phyloP scores from a whole-genome alignment of 2,888 invertebrate species.

The Ophioninae sp. region DNA sequence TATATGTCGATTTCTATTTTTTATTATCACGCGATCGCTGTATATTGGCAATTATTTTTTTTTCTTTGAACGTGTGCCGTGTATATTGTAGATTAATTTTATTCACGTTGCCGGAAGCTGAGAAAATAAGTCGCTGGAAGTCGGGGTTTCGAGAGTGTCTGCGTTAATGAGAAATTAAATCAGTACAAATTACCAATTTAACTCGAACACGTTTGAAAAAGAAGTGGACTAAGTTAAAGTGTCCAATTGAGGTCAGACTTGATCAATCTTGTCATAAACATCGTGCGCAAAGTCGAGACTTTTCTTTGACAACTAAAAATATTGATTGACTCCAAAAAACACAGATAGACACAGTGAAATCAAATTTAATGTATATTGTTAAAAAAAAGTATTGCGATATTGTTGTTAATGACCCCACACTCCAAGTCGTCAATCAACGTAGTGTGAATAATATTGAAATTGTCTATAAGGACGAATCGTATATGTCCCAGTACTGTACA shows the following conservation, averaged over 20 bases:
- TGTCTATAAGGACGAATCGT: conserved; percentile 25
- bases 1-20: neutral
- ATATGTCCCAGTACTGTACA: conserved; percentile 18
- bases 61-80: conserved; percentile 14
- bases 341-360: neutral
- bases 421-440: neutral
- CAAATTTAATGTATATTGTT: neutral
- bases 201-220: neutral
- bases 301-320: neutral
- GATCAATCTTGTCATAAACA: neutral
- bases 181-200: conserved; percentile 1
- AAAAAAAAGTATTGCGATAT: neutral
- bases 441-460: conserved; percentile 34
- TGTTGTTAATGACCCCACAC: neutral
- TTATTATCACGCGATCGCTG: neutral
- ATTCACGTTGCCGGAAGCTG: conserved; percentile 3
- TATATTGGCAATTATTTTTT: neutral
- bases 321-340: neutral
- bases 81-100: conserved; percentile 24
- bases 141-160: conserved; percentile 10
- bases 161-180: conserved; percentile 11
- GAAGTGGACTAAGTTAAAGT: conserved; percentile 16
- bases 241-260: neutral
- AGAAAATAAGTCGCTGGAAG: conserved; percentile 28
- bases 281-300: neutral